Conservation (phyloP, 2,888 invertebrate species). For the Ornithoptera alexandrae region DNA sequence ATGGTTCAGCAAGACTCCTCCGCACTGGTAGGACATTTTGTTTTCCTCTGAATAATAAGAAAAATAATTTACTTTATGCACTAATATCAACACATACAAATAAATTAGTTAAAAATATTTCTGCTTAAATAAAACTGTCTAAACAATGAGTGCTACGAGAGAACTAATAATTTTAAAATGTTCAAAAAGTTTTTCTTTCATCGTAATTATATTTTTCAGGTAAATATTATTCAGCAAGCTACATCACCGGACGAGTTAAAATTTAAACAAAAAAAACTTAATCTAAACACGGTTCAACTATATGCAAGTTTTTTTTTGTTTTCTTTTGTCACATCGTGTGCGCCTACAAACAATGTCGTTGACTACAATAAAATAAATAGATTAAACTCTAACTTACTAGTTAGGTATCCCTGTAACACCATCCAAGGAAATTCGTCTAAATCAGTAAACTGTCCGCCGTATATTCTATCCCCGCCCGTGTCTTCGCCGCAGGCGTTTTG, state of each 20-base stretch:
- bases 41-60: constrained; percentile 9
- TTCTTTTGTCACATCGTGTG: too few species aligned
- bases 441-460: constrained; percentile 82
- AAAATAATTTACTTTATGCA: background rate
- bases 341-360: too few species aligned
- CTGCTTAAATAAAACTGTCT: background rate
- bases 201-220: too few species aligned
- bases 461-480: constrained; percentile 79
- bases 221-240: too few species aligned
- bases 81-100: background rate
- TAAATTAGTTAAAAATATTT: background rate
- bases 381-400: constrained; percentile 57
- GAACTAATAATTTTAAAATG: too few species aligned
- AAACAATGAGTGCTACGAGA: too few species aligned
- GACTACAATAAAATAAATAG: background rate
- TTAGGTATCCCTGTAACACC: constrained; percentile 79
- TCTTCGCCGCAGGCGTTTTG: constrained; percentile 76
- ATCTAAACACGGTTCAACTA: too few species aligned
- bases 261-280: too few species aligned
- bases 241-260: too few species aligned
- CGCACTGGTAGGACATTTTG: constrained; percentile 76
- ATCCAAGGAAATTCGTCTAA: constrained; percentile 84
- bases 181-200: too few species aligned
- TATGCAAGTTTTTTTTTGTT: too few species aligned
- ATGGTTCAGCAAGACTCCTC: constrained; percentile 80